phyloP scores from a whole-genome alignment of 2,888 invertebrate genomes.

The Lasius platythorax region DNA sequence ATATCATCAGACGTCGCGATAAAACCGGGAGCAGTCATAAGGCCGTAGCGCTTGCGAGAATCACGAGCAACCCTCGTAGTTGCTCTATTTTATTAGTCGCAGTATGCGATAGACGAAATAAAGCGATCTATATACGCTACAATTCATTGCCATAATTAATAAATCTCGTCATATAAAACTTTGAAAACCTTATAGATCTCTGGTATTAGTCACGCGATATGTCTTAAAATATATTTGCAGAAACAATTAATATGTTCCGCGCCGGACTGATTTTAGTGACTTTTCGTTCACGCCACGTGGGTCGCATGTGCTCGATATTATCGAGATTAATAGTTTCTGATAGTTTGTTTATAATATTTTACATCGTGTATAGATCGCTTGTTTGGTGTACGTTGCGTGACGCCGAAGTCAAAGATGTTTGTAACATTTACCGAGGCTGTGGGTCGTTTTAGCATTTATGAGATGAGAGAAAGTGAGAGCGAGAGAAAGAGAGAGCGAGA shows the following conservation, averaged over 20 bases:
- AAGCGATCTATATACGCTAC: constrained; percentile 32
- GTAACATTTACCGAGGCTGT: constrained; percentile 77
- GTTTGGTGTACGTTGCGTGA: background rate
- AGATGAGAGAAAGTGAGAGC: constrained; percentile 62
- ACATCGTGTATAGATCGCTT: constrained; percentile 18
- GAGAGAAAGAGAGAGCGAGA: constrained; percentile 15
- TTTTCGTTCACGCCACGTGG: background rate
- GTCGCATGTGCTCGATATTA: background rate
- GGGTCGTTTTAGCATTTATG: constrained; percentile 80
- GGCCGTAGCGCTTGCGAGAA: background rate
- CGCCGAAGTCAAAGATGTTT: constrained; percentile 64
- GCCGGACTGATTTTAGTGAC: background rate
- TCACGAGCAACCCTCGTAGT: background rate
- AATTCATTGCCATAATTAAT: background rate
- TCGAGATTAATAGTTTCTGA: background rate
- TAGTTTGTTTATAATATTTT: background rate
- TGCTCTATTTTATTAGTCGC: constrained; percentile 15
- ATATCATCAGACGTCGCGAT: background rate
- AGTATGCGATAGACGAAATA: constrained; percentile 1
- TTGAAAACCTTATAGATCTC: background rate
- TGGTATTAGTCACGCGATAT: background rate
- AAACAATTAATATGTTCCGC: constrained; percentile 11
- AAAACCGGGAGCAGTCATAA: background rate
- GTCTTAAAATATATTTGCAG: background rate
- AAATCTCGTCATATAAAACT: constrained; percentile 1